A percentile compares a stretch with the other conserved stretches of the same genome.
phyloP scores from a whole-genome alignment of 2,888 invertebrate species.

The Oscheius sp. region DNA sequence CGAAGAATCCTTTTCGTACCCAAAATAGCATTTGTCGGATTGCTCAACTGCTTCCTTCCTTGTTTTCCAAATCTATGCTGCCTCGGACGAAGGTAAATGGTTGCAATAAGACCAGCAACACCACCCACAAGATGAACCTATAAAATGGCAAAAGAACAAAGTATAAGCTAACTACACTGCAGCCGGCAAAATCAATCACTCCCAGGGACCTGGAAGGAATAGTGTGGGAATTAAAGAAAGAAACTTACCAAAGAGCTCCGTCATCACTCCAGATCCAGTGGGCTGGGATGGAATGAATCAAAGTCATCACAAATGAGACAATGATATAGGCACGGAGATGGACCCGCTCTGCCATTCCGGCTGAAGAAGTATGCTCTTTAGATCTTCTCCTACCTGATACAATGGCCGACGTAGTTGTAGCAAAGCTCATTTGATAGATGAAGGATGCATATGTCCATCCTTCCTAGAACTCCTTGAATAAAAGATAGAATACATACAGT shows the following conservation, averaged over 20 bases:
- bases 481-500: constrained; percentile 2
- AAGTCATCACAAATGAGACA: constrained; percentile 36
- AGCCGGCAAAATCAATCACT: constrained; percentile 59
- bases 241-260: too few relatives aligned
- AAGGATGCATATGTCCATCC: constrained; percentile 60
- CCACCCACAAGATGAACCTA: constrained; percentile 64
- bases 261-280: constrained; percentile 57
- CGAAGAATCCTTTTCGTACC: constrained; percentile 24
- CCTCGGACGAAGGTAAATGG: constrained; percentile 56
- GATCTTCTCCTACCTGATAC: constrained; percentile 50
- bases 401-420: constrained; percentile 62
- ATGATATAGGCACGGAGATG: constrained; percentile 61
- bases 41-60: constrained; percentile 55
- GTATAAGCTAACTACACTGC: constrained; percentile 42
- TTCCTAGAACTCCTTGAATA: constrained; percentile 36
- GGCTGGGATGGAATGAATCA: constrained; percentile 56
- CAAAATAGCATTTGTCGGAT: constrained; percentile 59
- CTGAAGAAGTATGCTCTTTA: constrained; percentile 45
- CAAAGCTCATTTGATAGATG: constrained; percentile 63
- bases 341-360: constrained; percentile 63
- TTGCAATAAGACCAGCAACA: constrained; percentile 55
- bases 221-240: constrained; percentile 30
- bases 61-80: constrained; percentile 53
- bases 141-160: neutral
- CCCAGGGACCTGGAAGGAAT: constrained; percentile 53